phyloP scores from a whole-genome alignment of 1,140 invertebrate species.

The Camponotus floridanus region DNA sequence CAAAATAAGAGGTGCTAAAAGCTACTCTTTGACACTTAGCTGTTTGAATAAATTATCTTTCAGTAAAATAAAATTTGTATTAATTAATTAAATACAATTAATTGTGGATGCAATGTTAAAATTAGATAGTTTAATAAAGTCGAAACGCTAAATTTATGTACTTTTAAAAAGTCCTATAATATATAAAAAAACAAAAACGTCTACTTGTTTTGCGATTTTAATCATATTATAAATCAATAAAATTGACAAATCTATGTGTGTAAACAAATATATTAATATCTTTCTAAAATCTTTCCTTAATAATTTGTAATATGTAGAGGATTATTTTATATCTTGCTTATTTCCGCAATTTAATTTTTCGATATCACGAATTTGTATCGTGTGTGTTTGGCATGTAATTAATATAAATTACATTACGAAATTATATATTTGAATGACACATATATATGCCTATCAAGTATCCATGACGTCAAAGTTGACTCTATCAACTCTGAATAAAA shows the following conservation, averaged over 20 bases:
- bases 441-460: background rate
- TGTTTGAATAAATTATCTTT: constrained; percentile 3
- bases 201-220: background rate
- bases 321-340: background rate
- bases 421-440: constrained; percentile 5
- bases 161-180: background rate
- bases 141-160: background rate
- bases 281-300: background rate
- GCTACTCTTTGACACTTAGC: background rate
- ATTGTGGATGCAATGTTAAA: background rate
- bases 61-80: background rate
- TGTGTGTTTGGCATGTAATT: too few relatives aligned
- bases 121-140: background rate
- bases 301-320: background rate
- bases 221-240: background rate
- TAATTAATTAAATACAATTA: background rate
- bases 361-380: background rate
- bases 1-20: background rate
- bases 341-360: background rate
- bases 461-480: background rate
- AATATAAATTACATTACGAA: background rate
- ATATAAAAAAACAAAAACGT: background rate
- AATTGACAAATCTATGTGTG: background rate
- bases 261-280: too few relatives aligned
- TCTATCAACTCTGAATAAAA: background rate